phyloP scores from a whole-genome alignment of 2,888 invertebrate species.

The Hylaea fasciaria region DNA sequence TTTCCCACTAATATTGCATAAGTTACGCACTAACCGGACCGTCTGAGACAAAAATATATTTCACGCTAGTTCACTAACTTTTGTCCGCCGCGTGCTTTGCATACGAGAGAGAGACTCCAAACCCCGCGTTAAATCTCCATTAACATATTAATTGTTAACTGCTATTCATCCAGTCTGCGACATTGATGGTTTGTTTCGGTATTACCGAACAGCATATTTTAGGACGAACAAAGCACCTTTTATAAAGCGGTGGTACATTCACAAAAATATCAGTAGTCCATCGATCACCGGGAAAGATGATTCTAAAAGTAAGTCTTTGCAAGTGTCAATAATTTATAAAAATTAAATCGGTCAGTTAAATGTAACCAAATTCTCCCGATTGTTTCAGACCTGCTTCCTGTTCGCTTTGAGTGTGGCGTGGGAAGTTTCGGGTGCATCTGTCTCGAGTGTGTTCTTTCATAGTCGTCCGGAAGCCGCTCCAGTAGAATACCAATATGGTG shows the following conservation, averaged over 20 bases:
- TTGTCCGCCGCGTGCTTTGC: slow-evolving; percentile 71
- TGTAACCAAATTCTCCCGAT: slow-evolving; percentile 24
- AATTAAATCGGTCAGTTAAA: slow-evolving; percentile 12
- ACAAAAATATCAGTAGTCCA: slow-evolving; percentile 77
- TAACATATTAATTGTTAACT: slow-evolving; percentile 79
- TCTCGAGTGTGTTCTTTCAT: slow-evolving; percentile 72
- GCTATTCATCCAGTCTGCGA: slow-evolving; percentile 76
- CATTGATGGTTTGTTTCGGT: slow-evolving; percentile 84
- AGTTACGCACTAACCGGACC: slow-evolving; percentile 58
- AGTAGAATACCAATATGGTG: slow-evolving; percentile 63
- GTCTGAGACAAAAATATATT: slow-evolving; percentile 62
- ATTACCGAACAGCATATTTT: slow-evolving; percentile 80
- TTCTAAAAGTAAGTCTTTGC: slow-evolving; percentile 69
- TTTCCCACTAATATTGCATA: slow-evolving; percentile 61
- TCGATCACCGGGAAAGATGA: slow-evolving; percentile 77
- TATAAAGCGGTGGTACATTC: slow-evolving; percentile 72
- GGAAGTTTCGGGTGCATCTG: slow-evolving; percentile 56
- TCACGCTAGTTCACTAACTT: slow-evolving; percentile 65
- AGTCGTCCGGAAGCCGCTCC: slow-evolving; percentile 51
- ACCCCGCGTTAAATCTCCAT: slow-evolving; percentile 74
- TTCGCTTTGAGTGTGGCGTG: slow-evolving; percentile 51
- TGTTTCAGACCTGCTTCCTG: slow-evolving; percentile 59
- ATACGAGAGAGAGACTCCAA: slow-evolving; percentile 65
- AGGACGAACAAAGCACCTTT: slow-evolving; percentile 71
- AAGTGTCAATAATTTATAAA: slow-evolving; percentile 18